Base-by-base conservation (phyloP, 1,140 invertebrate species). In the Ostrea denselamellosa region DNA sequence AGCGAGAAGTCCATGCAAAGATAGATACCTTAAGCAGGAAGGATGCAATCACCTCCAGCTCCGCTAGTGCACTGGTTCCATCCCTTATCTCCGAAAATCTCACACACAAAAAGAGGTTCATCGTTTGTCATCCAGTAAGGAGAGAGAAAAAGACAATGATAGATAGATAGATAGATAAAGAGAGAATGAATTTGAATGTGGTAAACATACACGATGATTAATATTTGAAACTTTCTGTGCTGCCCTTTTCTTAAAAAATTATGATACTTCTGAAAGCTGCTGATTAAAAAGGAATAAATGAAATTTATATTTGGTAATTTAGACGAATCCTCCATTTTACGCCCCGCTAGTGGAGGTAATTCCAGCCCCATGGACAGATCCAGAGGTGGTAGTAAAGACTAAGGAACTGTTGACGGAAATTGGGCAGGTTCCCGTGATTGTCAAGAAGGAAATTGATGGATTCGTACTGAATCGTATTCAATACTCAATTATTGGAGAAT, bases 281-380 rank as follows among this genome's bases (percentile, higher is more conserved):
- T 44, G 34, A 1, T 5, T 44, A 44, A 44, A 44, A 44, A 44
- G 34, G 34, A 81, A 34, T 81, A 22, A 14, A 12, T 34, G 28
- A 81, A 14, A 22, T 28, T 34, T 8, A 77, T 34, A 34, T 51
- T 81, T 9, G n/a, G 22, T 62, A 81, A 34, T 85, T 19, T 87
- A 97, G 97, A 96, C 99, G 0, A 99, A 99, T 95, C 98, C 98
- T 54, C 98, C 98, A 0, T 99, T 99, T 93, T 99, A 98, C 94
- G 97, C 98, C 3, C 98, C 98, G 0, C 94, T 99, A 53, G 97
- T 99, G 0, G 98, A 99, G 96, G 96, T 99, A 54, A 97, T 99
- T 3, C 98, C 98, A 0, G 97, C 98, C 0, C 97, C 98, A 7
- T 99, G 97, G 97, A 96, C 96, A 1, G 96, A 97, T 68, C 95